Conservation (phyloP, 1,140 invertebrate genomes). For the Cydia strobilella region DNA sequence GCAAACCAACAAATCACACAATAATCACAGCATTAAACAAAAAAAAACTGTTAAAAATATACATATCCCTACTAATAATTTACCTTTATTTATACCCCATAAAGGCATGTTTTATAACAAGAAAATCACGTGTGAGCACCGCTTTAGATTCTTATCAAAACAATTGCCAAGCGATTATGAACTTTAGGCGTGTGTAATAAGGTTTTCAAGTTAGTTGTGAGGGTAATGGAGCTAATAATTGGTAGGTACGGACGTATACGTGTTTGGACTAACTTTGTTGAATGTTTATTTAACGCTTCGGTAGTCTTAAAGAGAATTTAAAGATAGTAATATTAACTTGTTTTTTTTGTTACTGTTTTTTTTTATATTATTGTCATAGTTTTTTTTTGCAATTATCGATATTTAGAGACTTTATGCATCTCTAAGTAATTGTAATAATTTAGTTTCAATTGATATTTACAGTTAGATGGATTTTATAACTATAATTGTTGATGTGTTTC, state of each 20-base stretch:
- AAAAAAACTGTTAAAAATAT: neutral
- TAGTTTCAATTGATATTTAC: too few relatives aligned
- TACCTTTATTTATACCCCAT: neutral
- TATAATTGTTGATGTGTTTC: too few relatives aligned
- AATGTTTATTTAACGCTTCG: neutral
- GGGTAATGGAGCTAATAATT: neutral
- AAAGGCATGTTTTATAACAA: neutral
- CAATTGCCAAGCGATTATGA: neutral
- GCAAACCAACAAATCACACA: neutral
- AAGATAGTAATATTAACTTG: too few relatives aligned
- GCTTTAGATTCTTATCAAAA: neutral
- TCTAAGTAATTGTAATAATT: too few relatives aligned
- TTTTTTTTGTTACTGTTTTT: too few relatives aligned
- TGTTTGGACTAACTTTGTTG: neutral
- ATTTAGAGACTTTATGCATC: too few relatives aligned
- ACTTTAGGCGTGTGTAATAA: neutral
- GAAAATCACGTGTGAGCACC: conserved; percentile 8
- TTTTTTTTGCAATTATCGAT: too few relatives aligned
- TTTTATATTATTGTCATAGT: too few relatives aligned
- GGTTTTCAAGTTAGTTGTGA: neutral
- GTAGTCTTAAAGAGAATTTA: too few relatives aligned
- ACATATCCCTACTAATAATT: neutral
- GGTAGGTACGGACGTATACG: neutral
- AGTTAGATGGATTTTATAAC: too few relatives aligned
- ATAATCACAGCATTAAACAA: neutral